Percentiles rank a stretch among this genome's conserved stretches.
phyloP scores from a whole-genome alignment of 2,888 invertebrate species.

The Philonicus albiceps region DNA sequence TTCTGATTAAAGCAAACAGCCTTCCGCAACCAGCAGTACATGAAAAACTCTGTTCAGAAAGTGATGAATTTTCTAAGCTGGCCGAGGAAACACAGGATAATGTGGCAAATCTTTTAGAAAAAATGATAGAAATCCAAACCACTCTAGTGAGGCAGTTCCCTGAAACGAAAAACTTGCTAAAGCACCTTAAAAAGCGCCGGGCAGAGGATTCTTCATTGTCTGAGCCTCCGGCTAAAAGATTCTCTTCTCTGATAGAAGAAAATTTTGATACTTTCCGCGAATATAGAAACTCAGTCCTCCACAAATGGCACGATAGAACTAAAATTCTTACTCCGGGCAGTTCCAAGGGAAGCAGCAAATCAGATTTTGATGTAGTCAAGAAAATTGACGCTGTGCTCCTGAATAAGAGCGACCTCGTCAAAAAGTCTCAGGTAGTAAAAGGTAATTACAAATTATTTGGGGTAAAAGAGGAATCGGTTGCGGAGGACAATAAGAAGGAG shows the following conservation, averaged over 20 bases:
- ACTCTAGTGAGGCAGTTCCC: slow-evolving; percentile 70
- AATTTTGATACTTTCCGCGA: slow-evolving; percentile 70
- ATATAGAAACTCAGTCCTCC: slow-evolving; percentile 81
- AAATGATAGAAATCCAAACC: slow-evolving; percentile 69
- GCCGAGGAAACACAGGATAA: slow-evolving; percentile 66
- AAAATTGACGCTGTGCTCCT: slow-evolving; percentile 86
- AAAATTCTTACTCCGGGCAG: slow-evolving; percentile 72
- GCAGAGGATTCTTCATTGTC: slow-evolving; percentile 19
- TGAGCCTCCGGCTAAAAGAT: slow-evolving; percentile 51
- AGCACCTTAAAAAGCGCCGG: slow-evolving; percentile 50
- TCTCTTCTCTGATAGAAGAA: slow-evolving; percentile 66
- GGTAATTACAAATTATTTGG: slow-evolving; percentile 75
- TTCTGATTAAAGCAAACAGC: slow-evolving; percentile 77
- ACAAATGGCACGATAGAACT: slow-evolving; percentile 96
- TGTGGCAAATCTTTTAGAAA: slow-evolving; percentile 70
- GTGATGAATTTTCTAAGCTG: slow-evolving; percentile 66
- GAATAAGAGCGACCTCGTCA: slow-evolving; percentile 78
- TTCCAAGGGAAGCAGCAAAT: slow-evolving; percentile 66
- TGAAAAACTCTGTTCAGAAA: slow-evolving; percentile 60
- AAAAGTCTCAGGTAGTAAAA: slow-evolving; percentile 80
- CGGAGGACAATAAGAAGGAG: slow-evolving; percentile 53
- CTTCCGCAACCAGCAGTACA: slow-evolving; percentile 74
- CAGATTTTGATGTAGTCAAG: slow-evolving; percentile 66
- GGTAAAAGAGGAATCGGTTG: slow-evolving; percentile 45
- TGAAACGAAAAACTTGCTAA: slow-evolving; percentile 69